phyloP scores from a whole-genome alignment of 2,888 invertebrate genomes.

The Rapana venosa region DNA sequence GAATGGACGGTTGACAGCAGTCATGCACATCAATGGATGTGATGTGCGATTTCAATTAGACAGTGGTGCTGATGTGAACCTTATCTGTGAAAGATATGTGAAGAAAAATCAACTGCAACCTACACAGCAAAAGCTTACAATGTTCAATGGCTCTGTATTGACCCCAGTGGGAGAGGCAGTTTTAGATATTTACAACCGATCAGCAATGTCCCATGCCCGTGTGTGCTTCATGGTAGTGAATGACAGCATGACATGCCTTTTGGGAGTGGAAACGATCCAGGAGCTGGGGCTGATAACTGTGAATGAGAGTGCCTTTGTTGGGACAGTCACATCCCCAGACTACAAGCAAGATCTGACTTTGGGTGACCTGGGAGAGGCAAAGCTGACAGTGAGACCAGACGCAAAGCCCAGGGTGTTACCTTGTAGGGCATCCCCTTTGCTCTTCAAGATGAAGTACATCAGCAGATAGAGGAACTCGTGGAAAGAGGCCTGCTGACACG shows the following conservation, averaged over 20 bases:
- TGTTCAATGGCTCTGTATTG: conserved; percentile 38
- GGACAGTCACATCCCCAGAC: background rate
- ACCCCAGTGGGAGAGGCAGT: conserved; percentile 28
- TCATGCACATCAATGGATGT: conserved; percentile 16
- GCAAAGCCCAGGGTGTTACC: conserved; percentile 42
- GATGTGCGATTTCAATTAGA: conserved; percentile 38
- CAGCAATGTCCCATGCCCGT: background rate
- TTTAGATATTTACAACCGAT: background rate
- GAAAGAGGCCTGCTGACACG: conserved; percentile 41
- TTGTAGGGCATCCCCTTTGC: conserved; percentile 45
- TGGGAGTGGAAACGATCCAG: conserved; percentile 34
- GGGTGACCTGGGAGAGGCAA: conserved; percentile 41
- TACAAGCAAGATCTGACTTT: background rate
- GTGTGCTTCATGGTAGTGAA: conserved; percentile 7
- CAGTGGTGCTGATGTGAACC: conserved; percentile 43
- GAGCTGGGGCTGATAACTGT: conserved; percentile 26
- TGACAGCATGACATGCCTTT: background rate
- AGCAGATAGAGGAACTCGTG: conserved; percentile 39
- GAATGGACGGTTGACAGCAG: background rate
- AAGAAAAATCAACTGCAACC: conserved; percentile 22
- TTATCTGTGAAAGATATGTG: conserved; percentile 39
- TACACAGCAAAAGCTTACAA: conserved; percentile 6
- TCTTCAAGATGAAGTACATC: conserved; percentile 42
- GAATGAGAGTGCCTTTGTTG: background rate
- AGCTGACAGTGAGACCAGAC: conserved; percentile 29